Conservation (phyloP, 2,113 vertebrate genomes). For the Brienomyrus longianalis region DNA sequence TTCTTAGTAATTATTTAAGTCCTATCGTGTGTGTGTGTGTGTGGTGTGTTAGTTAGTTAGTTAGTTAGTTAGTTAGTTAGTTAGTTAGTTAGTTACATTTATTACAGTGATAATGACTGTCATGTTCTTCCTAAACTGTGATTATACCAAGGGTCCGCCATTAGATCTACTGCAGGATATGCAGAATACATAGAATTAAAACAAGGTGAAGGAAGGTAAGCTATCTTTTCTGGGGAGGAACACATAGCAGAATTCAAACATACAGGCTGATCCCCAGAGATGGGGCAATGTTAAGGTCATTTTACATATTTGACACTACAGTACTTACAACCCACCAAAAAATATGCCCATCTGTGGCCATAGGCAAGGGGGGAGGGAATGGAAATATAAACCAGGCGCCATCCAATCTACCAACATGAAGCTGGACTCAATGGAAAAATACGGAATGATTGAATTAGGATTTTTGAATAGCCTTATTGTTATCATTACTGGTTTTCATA, state of each 20-base stretch:
- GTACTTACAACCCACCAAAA: slow-evolving; percentile 29
- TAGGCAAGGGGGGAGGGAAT: neutral
- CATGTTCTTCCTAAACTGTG: neutral
- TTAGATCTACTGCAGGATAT: neutral
- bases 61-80: neutral
- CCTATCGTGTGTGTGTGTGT: neutral
- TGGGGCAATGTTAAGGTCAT: neutral
- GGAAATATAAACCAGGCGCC: neutral
- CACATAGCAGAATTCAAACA: slow-evolving; percentile 17
- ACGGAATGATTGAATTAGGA: neutral
- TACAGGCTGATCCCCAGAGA: slow-evolving; percentile 19
- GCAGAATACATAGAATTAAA: neutral
- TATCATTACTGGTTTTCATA: neutral
- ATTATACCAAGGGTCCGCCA: neutral
- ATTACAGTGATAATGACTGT: neutral
- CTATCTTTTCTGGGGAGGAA: neutral
- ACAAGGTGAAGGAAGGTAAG: neutral
- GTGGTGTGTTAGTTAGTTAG: neutral
- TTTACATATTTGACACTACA: slow-evolving; percentile 1
- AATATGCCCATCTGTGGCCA: slow-evolving; percentile 22
- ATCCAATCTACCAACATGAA: neutral
- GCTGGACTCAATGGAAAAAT: neutral
- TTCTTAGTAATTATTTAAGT: neutral
- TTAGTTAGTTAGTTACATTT: neutral
- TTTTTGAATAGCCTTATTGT: neutral